Percentiles rank a stretch among this genome's conserved stretches.
These are phyloP conservation scores for Eristalis tenax DNA, from an alignment of 2,888 invertebrate species.

Conservation along the genomic window DNA sequence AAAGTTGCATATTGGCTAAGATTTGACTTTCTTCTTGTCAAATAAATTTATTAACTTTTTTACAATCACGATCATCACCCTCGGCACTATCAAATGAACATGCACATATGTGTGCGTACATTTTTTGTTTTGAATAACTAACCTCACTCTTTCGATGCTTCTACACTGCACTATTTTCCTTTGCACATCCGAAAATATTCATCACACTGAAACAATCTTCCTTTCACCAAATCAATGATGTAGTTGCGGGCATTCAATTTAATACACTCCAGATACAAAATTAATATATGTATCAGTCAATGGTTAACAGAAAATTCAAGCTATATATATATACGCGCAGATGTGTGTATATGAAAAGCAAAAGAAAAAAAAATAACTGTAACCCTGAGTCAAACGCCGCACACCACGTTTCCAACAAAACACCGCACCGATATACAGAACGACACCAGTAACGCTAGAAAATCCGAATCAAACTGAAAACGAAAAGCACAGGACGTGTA, in stretches of 20 bases:
- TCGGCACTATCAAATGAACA: neutral
- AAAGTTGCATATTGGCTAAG: conserved; percentile 56
- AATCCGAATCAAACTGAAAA: conserved; percentile 70
- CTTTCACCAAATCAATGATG: conserved; percentile 25
- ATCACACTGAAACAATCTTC: conserved; percentile 42
- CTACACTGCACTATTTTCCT: conserved; percentile 20
- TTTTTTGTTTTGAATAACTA: conserved; percentile 36
- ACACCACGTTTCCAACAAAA: conserved; percentile 65
- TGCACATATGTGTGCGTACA: neutral
- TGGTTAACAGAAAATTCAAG: conserved; percentile 24
- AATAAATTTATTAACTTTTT: conserved; percentile 6
- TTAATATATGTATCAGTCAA: conserved; percentile 2
- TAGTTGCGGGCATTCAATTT: conserved; percentile 14
- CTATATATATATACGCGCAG: neutral
- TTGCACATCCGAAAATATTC: conserved; percentile 32
- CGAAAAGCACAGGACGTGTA: conserved; percentile 71
- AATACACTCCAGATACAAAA: conserved; percentile 19
- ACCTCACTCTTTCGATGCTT: conserved; percentile 46
- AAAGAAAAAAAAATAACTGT: conserved; percentile 19
- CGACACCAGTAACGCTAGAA: conserved; percentile 70
- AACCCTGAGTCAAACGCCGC: conserved; percentile 57
- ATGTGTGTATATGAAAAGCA: conserved; percentile 9
- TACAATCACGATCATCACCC: neutral
- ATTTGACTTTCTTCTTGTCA: conserved; percentile 53
- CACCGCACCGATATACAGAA: conserved; percentile 51